Evolutionary conservation across 2,888 invertebrate genomes (phyloP).

Genomic region (Ellobium chinense): DNA sequence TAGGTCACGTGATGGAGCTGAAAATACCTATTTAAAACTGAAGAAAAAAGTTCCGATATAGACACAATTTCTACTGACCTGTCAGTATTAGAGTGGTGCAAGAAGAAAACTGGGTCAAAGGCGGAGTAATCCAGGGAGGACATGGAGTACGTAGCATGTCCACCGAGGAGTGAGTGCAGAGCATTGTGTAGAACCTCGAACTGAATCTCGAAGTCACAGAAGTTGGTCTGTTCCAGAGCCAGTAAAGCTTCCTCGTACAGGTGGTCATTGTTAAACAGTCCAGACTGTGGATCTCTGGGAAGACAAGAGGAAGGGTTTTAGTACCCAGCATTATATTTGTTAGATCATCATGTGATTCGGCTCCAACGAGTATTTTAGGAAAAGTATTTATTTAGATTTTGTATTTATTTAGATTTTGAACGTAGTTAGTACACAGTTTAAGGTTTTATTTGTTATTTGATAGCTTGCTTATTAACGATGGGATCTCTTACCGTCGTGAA

Average conservation of each 20-base stretch:
- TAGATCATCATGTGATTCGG: no score
- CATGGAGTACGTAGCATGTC: conserved; percentile 46
- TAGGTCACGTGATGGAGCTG: no score
- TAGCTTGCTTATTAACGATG: no score
- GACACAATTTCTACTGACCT: no score
- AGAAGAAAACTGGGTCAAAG: conserved; percentile 56
- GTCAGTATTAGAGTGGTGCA: conserved; percentile 55
- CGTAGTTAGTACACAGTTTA: no score
- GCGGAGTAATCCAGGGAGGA: conserved; percentile 55
- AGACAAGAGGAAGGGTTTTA: not conserved
- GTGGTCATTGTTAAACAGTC: conserved; percentile 43
- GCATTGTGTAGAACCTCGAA: conserved; percentile 54
- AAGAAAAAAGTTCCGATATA: no score
- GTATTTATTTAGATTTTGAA: no score
- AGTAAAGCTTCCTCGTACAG: conserved; percentile 51
- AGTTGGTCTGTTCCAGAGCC: conserved; percentile 54
- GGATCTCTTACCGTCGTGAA: no score
- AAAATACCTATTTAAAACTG: no score
- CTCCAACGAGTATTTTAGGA: no score
- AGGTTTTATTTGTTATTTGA: no score
- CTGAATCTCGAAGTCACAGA: conserved; percentile 56
- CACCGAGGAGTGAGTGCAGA: conserved; percentile 52
- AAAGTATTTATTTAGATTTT: no score
- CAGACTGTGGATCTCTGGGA: conserved; percentile 46
- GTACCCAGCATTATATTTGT: not conserved